Evolutionary conservation across 2,797 vertebrate species (phyloP).

Genomic region (Alcedo atthis): DNA sequence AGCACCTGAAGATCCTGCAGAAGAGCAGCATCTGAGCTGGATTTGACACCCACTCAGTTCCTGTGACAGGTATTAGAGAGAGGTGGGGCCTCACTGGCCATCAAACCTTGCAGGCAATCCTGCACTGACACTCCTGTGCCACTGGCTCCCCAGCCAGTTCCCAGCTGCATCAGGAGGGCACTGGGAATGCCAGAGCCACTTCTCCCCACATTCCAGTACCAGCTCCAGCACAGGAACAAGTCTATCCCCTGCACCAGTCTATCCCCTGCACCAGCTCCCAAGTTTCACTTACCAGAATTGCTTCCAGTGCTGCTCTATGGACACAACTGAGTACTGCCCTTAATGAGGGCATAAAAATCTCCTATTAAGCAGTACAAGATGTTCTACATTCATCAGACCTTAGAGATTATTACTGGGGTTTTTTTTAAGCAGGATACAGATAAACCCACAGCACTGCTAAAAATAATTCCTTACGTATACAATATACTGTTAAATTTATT

Average conservation of each 20-base stretch:
- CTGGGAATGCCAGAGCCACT: background rate
- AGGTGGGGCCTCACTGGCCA: background rate
- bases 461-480: conserved; percentile 4
- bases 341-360: conserved; percentile 41
- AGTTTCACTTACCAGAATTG: conserved; percentile 30
- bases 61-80: background rate
- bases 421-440: background rate
- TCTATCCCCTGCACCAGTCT: background rate
- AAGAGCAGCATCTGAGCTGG: background rate
- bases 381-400: conserved; percentile 13
- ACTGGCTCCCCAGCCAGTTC: no score
- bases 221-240: background rate
- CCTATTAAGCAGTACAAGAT: background rate
- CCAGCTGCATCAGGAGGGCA: background rate
- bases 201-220: background rate
- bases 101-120: background rate
- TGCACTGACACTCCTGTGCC: background rate
- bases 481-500: conserved; percentile 1
- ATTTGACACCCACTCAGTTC: background rate
- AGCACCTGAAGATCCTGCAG: background rate
- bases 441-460: conserved; percentile 5
- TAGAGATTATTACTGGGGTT: background rate
- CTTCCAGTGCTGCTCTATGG: conserved; percentile 22
- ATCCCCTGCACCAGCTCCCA: background rate
- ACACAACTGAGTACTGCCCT: background rate